Evolutionary conservation across 2,113 vertebrate genomes (phyloP).

Genomic region (Pelusios castaneus): DNA sequence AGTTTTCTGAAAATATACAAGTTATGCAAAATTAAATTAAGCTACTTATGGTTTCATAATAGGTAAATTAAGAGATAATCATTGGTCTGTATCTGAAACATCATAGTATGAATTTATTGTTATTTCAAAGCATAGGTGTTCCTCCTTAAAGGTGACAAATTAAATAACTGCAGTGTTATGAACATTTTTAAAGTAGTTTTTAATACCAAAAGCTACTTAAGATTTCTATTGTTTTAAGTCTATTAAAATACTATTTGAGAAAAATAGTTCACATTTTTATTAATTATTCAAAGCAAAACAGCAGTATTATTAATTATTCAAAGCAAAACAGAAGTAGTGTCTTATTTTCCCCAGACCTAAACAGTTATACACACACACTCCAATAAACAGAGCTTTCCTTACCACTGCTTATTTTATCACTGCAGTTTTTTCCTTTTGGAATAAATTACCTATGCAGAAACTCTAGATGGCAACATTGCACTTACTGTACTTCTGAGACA

Average conservation of each 20-base stretch:
- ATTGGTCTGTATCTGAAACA: slow-evolving; percentile 34
- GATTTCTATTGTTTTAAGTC: slow-evolving; percentile 21
- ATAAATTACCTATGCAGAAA: slow-evolving; percentile 80
- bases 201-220: slow-evolving; percentile 33
- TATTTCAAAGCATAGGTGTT: background rate
- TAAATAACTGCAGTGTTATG: background rate
- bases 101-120: background rate
- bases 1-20: slow-evolving; percentile 26
- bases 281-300: slow-evolving; percentile 6
- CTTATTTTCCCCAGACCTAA: slow-evolving; percentile 31
- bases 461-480: slow-evolving; percentile 94
- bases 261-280: background rate
- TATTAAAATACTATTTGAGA: background rate
- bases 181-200: slow-evolving; percentile 18
- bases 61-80: slow-evolving; percentile 39
- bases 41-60: slow-evolving; percentile 42
- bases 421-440: slow-evolving; percentile 8
- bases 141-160: slow-evolving; percentile 27
- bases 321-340: slow-evolving; percentile 1
- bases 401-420: slow-evolving; percentile 19
- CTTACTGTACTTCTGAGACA: slow-evolving; percentile 76
- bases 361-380: background rate
- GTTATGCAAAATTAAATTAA: slow-evolving; percentile 41
- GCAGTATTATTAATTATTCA: background rate
- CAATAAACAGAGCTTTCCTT: slow-evolving; percentile 42